A percentile compares a stretch with the other conserved stretches of the same genome.
Conservation (phyloP, 2,113 vertebrate genomes). For the Indicator maculatus region DNA sequence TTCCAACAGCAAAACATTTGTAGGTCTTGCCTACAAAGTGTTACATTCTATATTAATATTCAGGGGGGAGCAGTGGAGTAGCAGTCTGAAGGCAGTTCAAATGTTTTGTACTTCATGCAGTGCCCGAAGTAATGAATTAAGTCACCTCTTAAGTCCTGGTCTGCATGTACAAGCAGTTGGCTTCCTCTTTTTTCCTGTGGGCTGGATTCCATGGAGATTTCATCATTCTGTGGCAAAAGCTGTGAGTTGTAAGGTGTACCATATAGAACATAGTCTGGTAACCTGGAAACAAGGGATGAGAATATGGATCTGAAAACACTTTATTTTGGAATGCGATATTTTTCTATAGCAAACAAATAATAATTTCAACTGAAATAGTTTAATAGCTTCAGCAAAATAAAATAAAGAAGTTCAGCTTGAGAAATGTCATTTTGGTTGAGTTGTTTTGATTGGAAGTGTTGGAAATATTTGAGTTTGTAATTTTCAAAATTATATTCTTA, state of each 20-base stretch:
- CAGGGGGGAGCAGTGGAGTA: background rate
- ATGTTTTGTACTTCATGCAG: background rate
- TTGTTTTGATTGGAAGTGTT: background rate
- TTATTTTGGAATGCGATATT: background rate
- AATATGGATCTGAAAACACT: background rate
- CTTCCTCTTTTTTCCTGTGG: background rate
- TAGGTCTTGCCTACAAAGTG: background rate
- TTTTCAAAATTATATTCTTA: background rate
- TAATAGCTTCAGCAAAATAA: background rate
- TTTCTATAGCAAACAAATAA: background rate
- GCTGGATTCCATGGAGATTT: background rate
- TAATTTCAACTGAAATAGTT: background rate
- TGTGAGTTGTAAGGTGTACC: background rate
- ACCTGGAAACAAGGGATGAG: background rate
- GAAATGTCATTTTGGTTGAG: background rate
- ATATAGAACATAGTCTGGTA: background rate
- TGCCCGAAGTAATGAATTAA: background rate
- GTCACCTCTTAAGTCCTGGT: background rate
- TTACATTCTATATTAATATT: background rate
- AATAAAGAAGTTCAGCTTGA: background rate
- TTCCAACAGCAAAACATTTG: background rate
- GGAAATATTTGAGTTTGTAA: background rate
- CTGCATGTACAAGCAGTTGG: background rate
- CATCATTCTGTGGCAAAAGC: background rate
- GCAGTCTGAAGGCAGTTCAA: background rate